Base-by-base conservation (phyloP, 2,888 invertebrate species). In the Erannis defoliaria region DNA sequence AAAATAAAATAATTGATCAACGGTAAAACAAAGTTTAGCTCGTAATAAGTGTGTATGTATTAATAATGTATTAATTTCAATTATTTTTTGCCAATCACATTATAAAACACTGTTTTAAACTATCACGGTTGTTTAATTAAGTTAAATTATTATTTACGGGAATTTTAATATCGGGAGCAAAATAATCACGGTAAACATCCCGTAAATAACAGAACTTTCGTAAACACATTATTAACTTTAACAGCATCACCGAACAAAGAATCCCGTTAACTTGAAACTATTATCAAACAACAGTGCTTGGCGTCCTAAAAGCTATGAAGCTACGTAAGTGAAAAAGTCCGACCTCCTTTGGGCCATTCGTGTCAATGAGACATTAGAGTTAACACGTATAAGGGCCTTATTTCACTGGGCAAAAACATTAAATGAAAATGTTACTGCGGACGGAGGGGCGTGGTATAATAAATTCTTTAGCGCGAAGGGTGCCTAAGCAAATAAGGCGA, bases 321-420 rank as follows among this genome's bases (percentile, higher is more conserved):
- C 42, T 59, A 26, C 18, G 53, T 42, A 54, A 33, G 56, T 64
- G 65, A 58, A 58, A 55, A 57, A 37, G 35, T 9, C 38, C 54
- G 38, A 55, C 60, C 65, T 55, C 67, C 48, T 43, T 46, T 60
- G 67, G 63, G 62, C 40, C 55, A 58, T 70, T 85, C 88, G 86
- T 89, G 89, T 76, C 86, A 85, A 85, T 82, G 80, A 73, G 74
- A 76, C 86, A 87, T 89, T 88, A 88, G 80, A 80, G 80, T 79
- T 82, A 83, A 82, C 83, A 80, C 82, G 80, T 82, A 81, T 82
- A 82, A 78, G 73, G 72, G 74, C 80, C 79, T 84, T 85, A 84
- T 82, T 85, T 80, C 80, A 78, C 74, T 72, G 75, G 74, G 78
- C 72, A 81, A 84, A 80, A 82, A 84, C 81, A 82, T 86, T 82